Conservation (phyloP, 2,888 invertebrate genomes). For the Acanthosoma haemorrhoidale region DNA sequence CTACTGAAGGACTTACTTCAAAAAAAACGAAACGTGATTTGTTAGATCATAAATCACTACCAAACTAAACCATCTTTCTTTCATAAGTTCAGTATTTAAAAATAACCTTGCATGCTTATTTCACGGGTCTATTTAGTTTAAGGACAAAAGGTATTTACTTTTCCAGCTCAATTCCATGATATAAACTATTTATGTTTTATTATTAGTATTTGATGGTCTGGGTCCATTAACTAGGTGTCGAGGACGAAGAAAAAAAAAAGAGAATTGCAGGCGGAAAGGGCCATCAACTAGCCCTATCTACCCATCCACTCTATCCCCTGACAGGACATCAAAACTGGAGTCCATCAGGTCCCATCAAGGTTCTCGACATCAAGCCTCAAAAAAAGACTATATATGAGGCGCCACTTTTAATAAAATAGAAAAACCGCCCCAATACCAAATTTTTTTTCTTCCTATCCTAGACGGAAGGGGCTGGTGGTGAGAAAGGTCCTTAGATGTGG, state of each 20-base stretch:
- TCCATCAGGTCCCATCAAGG: neutral
- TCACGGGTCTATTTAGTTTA: too few species aligned
- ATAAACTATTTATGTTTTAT: too few species aligned
- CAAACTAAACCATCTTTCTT: too few species aligned
- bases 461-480: neutral
- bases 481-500: neutral
- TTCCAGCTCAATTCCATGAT: too few species aligned
- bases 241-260: neutral
- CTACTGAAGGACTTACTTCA: too few species aligned
- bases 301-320: neutral
- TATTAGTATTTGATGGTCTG: too few species aligned
- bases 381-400: slow-evolving; percentile 10
- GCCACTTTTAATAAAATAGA: slow-evolving; percentile 10
- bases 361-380: neutral
- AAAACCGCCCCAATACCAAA: neutral
- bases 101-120: too few species aligned
- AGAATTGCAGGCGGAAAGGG: neutral
- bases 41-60: too few species aligned
- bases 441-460: neutral
- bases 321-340: neutral
- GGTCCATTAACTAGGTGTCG: neutral
- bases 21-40: too few species aligned
- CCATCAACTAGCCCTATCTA: neutral
- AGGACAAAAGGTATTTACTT: too few species aligned
- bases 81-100: too few species aligned